Evolutionary conservation across 2,888 invertebrate species (phyloP).

Genomic region (Caenorhabditis zanzibari): DNA sequence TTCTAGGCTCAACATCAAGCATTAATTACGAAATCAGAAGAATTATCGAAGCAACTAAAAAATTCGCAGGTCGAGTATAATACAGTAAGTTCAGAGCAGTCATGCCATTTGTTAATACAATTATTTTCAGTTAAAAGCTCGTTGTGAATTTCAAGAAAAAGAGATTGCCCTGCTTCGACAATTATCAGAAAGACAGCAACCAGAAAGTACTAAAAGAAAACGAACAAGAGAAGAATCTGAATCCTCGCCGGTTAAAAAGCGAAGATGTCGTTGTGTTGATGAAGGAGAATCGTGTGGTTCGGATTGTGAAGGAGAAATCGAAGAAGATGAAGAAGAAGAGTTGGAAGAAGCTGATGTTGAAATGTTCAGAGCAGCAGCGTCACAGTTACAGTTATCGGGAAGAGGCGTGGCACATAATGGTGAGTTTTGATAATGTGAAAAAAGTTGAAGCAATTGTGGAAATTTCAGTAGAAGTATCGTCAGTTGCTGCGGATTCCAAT

Average conservation of each 20-base stretch:
- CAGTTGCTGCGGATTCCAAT: background rate
- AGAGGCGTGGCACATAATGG: conserved; percentile 22
- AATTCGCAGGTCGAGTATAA: conserved; percentile 26
- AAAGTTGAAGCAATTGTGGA: no score
- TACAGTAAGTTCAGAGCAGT: conserved; percentile 24
- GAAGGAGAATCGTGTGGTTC: conserved; percentile 56
- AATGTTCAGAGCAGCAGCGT: conserved; percentile 40
- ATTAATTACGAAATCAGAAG: conserved; percentile 20
- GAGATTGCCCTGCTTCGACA: conserved; percentile 48
- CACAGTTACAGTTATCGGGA: conserved; percentile 35
- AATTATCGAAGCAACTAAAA: conserved; percentile 38
- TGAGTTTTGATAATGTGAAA: conserved; percentile 11
- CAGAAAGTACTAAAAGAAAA: conserved; percentile 2
- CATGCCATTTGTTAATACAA: background rate
- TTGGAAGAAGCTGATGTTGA: conserved; percentile 17
- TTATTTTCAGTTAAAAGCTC: conserved; percentile 41
- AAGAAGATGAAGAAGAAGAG: conserved; percentile 49
- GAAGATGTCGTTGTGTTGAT: conserved; percentile 48
- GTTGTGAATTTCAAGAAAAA: conserved; percentile 56
- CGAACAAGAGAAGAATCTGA: conserved; percentile 16
- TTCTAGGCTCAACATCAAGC: conserved; percentile 22
- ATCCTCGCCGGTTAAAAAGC: conserved; percentile 20
- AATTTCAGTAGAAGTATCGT: conserved; percentile 42
- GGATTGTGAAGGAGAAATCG: conserved; percentile 49
- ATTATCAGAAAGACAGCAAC: conserved; percentile 1